These are phyloP conservation scores for Brevipalpus yothersi DNA, from an alignment of 1,140 invertebrate species.

Conservation along the genomic window DNA sequence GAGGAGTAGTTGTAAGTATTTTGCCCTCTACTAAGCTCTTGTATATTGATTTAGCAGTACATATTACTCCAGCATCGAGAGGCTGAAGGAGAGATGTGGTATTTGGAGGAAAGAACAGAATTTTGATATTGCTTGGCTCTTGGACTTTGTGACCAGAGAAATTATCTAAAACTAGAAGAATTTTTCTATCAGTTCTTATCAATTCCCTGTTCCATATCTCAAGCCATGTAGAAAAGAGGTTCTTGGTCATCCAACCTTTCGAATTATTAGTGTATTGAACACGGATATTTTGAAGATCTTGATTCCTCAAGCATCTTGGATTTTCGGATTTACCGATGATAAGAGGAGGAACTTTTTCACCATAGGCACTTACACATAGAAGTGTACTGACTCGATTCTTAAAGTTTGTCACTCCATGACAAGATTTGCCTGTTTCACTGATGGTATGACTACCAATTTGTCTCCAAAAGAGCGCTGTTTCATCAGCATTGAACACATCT, in stretches of 20 bases:
- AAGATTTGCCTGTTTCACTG: not conserved
- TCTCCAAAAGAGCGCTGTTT: not conserved
- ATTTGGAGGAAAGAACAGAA: not conserved
- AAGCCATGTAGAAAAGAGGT: not conserved
- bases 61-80: not conserved
- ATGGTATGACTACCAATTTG: not conserved
- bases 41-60: not conserved
- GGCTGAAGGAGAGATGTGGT: not conserved
- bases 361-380: not conserved
- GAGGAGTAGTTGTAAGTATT: not conserved
- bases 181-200: not conserved
- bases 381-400: not conserved
- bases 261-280: not conserved
- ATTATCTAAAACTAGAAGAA: not conserved
- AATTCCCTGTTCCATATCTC: not conserved
- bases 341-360: not conserved
- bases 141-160: not conserved
- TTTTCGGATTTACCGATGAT: not conserved
- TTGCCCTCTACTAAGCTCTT: not conserved
- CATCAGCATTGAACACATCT: too few species aligned
- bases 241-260: not conserved
- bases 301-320: not conserved
- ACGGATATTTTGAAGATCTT: not conserved
- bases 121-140: not conserved
- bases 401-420: not conserved